Evolutionary conservation across 2,113 vertebrate genomes (phyloP).

Genomic region (Ictalurus punctatus): DNA sequence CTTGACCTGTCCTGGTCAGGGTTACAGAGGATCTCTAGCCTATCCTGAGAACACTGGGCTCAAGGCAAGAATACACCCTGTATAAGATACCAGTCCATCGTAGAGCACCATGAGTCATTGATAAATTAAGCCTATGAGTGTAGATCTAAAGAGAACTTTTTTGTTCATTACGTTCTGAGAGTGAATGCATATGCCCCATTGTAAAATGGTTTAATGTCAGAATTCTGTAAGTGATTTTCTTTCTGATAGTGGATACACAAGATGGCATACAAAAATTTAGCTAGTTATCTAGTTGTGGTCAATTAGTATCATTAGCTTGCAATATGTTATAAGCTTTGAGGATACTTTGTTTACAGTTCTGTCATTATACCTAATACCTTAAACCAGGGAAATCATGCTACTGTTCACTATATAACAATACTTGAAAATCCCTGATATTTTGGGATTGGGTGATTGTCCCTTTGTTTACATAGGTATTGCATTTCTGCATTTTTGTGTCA

Average conservation of each 20-base stretch:
- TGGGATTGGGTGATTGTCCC: not conserved
- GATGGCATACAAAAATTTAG: not conserved
- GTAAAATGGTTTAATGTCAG: not conserved
- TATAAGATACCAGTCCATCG: not conserved
- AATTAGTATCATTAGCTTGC: not conserved
- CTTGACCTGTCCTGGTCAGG: not conserved
- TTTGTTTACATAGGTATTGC: not conserved
- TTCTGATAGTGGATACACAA: not conserved
- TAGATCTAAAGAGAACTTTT: not conserved
- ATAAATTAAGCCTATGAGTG: not conserved
- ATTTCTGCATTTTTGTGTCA: not conserved
- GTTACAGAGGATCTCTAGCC: not conserved
- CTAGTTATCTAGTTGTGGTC: not conserved
- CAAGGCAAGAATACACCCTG: not conserved
- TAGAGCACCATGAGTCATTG: not conserved
- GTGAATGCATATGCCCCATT: too few species aligned
- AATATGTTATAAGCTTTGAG: not conserved
- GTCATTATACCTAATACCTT: not conserved
- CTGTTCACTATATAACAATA: not conserved
- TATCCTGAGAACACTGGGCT: not conserved
- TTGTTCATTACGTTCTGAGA: too few species aligned
- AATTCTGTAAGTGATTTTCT: not conserved
- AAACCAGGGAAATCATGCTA: constrained; percentile 10
- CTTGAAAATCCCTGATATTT: not conserved
- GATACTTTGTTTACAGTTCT: not conserved